Percentiles rank a stretch among this genome's conserved stretches.
Evolutionary conservation across 1,140 invertebrate genomes (phyloP).

Genomic region (Drosophila trapezifrons): DNA sequence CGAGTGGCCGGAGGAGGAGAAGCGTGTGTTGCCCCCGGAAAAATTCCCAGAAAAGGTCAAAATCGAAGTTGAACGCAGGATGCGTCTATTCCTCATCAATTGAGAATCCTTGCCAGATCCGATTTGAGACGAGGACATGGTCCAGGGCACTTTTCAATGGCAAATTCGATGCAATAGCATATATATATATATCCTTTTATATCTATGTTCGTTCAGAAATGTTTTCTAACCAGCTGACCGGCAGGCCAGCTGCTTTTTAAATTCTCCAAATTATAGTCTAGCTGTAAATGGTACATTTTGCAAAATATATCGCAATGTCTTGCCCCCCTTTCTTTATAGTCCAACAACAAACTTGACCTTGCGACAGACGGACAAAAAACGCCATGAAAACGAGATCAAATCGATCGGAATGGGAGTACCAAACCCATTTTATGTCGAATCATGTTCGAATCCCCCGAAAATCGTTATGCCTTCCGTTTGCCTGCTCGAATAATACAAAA

Average conservation of each 20-base stretch:
- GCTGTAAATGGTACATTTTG: conserved; percentile 5
- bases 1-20: background rate
- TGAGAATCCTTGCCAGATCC: no score
- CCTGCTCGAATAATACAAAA: background rate
- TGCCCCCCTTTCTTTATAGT: background rate
- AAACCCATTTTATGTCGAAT: conserved; percentile 27
- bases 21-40: background rate
- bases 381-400: conserved; percentile 27
- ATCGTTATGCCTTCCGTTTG: conserved; percentile 27
- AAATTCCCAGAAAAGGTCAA: background rate
- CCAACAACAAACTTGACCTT: conserved; percentile 13
- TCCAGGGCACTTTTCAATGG: no score
- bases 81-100: no score
- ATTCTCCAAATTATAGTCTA: conserved; percentile 5
- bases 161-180: conserved; percentile 1
- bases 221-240: conserved; percentile 4
- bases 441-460: conserved; percentile 17
- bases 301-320: background rate
- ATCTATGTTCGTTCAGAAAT: background rate
- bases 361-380: background rate
- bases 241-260: background rate
- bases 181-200: background rate
- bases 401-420: conserved; percentile 3
- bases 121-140: no score
- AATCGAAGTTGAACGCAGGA: background rate